A percentile compares a stretch with the other conserved stretches of the same genome.
These are phyloP conservation scores for Odontomachus brunneus DNA, from an alignment of 1,140 invertebrate genomes.

Conservation along the genomic window DNA sequence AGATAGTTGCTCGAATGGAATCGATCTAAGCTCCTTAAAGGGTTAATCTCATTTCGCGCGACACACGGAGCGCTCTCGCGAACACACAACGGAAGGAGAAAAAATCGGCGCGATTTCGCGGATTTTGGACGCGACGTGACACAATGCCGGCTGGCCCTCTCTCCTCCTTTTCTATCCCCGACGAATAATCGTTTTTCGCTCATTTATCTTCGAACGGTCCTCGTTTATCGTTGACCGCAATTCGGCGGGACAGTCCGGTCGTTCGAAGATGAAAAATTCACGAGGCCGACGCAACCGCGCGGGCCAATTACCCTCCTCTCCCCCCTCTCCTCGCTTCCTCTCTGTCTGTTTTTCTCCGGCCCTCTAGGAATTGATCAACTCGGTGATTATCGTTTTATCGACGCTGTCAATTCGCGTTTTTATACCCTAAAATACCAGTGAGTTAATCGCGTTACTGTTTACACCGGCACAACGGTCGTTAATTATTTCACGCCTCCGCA, in stretches of 20 bases:
- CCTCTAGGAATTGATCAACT: conserved; percentile 29
- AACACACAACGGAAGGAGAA: background rate
- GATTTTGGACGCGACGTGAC: conserved; percentile 10
- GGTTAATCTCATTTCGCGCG: no score
- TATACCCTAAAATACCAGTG: conserved; percentile 1
- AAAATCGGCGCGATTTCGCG: conserved; percentile 11
- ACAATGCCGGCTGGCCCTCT: no score
- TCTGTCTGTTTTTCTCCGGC: background rate
- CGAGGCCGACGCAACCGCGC: conserved; percentile 3
- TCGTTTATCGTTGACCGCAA: conserved; percentile 41
- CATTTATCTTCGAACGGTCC: conserved; percentile 42
- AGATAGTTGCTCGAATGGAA: no score
- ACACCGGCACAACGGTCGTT: background rate
- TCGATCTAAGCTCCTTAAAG: no score
- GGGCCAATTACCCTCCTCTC: background rate
- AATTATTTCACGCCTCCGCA: conserved; percentile 5
- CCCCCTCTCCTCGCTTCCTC: no score
- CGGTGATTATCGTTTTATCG: conserved; percentile 44
- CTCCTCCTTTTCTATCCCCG: no score
- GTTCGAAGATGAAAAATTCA: conserved; percentile 53
- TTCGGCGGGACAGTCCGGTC: conserved; percentile 18
- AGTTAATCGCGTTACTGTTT: conserved; percentile 36
- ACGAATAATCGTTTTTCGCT: conserved; percentile 26
- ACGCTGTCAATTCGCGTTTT: conserved; percentile 19
- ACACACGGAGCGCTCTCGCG: no score